Evolutionary conservation across 2,888 invertebrate species (phyloP), one percentile per base, ranked within the genome.

Genomic region (Cecidostiba fungosa): DNA sequence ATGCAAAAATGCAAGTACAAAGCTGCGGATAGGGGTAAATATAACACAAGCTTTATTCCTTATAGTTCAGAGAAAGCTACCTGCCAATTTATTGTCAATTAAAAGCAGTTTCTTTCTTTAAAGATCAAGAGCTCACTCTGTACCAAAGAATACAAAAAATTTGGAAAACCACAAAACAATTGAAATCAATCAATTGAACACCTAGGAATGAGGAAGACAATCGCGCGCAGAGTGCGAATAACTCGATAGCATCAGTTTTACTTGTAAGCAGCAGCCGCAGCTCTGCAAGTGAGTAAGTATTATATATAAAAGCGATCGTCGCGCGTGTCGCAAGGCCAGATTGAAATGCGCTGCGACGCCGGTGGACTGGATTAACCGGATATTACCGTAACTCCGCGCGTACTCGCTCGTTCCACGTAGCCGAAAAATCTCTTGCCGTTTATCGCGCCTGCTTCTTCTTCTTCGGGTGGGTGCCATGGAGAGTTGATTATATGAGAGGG

Each of bases 291-390:
- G 54, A 23, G n/a, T 23, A 6, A 8, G 54, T 6, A 1, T 59
- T 19, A 23, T 59, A n/a, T 59, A 50, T 50, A 16, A 16, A 59
- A 59, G 54, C 54, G 54, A 59, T 59, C 54, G 12, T 43, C 43
- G 47, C 72, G 76, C 66, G 54, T 82, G 80, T 80, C 76, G 84
- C 82, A 84, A 86, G 82, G 84, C 74, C 74, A 47, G 82, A 70
- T 70, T 70, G 72, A 77, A 79, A 85, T 54, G 79, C 72, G 70
- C 50, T n/a, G 32, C 19, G 80, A 16, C 6, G 62, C 23, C 50
- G 19, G 54, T 16, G 47, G 83, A 84, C 85, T 77, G 85, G 87
- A 87, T 85, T 85, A 85, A 87, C 85, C 87, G 85, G 85, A 87
- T 83, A 83, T 80, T 85, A 85, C 87, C 82, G 87, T 85, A 85